A percentile compares a stretch with the other conserved stretches of the same genome.
Evolutionary conservation across 2,113 vertebrate species (phyloP).

Genomic region (Myrmophylax atrothorax): DNA sequence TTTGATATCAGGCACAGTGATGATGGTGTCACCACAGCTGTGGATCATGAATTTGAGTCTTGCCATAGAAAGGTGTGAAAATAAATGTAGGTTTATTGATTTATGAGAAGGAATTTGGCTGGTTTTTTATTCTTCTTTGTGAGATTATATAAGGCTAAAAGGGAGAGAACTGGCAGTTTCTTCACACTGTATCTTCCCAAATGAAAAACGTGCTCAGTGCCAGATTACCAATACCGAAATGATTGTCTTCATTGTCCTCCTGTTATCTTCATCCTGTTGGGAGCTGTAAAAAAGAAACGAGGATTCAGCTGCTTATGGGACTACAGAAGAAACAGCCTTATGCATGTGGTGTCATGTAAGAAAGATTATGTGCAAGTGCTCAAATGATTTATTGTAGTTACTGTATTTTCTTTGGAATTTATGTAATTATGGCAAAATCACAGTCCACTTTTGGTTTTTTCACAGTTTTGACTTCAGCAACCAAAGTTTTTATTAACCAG

Average conservation of each 20-base stretch:
- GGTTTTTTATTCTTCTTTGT: not conserved
- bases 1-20: not conserved
- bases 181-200: not conserved
- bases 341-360: not conserved
- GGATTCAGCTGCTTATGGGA: conserved; percentile 1
- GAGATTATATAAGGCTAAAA: not conserved
- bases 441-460: not conserved
- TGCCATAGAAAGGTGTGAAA: not conserved
- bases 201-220: not conserved
- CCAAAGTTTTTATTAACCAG: conserved; percentile 35
- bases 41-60: not conserved
- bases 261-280: conserved; percentile 59
- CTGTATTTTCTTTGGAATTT: not conserved
- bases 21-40: not conserved
- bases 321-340: not conserved
- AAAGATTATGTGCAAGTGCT: not conserved
- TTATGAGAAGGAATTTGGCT: not conserved
- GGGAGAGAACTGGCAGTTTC: not conserved
- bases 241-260: conserved; percentile 41
- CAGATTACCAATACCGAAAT: conserved; percentile 11
- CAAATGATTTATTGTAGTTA: not conserved
- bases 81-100: conserved; percentile 15
- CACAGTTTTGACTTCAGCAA: not conserved
- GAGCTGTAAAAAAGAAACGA: conserved; percentile 69
- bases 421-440: conserved; percentile 6